Percentiles rank a stretch among this genome's conserved stretches.
Conservation (phyloP, 2,888 invertebrate genomes). For the Beris chalybata region DNA sequence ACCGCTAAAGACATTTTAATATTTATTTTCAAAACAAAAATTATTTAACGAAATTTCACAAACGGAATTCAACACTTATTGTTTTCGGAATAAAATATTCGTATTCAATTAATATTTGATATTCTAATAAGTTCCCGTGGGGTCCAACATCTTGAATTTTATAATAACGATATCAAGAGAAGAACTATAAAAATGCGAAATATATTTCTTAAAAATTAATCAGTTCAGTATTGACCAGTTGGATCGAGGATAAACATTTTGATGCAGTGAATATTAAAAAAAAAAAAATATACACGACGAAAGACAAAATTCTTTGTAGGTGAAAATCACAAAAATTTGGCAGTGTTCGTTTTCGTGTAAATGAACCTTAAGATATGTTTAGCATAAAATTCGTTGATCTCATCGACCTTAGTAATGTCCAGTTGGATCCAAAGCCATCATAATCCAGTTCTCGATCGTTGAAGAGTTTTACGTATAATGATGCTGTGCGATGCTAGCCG, state of each 20-base stretch:
- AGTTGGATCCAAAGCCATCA: constrained; percentile 33
- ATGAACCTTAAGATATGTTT: constrained; percentile 1
- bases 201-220: not conserved
- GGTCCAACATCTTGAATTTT: constrained; percentile 47
- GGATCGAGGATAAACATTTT: constrained; percentile 53
- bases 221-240: constrained; percentile 53
- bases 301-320: not conserved
- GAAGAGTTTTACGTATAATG: too few species aligned
- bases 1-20: constrained; percentile 42
- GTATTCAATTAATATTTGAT: not conserved
- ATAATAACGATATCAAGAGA: not conserved
- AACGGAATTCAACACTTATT: not conserved
- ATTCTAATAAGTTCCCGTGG: constrained; percentile 52
- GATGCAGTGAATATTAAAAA: not conserved
- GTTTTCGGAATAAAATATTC: not conserved
- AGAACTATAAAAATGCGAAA: not conserved
- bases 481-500: too few species aligned
- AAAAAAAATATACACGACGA: not conserved
- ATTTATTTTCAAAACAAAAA: constrained; percentile 32
- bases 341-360: constrained; percentile 21
- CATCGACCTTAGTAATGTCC: constrained; percentile 34
- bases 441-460: constrained; percentile 11
- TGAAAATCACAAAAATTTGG: constrained; percentile 28
- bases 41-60: not conserved
- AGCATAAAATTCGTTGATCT: constrained; percentile 10